These are phyloP conservation scores for Brachyistius frenatus DNA, from an alignment of 2,113 vertebrate genomes.

Conservation along the genomic window DNA sequence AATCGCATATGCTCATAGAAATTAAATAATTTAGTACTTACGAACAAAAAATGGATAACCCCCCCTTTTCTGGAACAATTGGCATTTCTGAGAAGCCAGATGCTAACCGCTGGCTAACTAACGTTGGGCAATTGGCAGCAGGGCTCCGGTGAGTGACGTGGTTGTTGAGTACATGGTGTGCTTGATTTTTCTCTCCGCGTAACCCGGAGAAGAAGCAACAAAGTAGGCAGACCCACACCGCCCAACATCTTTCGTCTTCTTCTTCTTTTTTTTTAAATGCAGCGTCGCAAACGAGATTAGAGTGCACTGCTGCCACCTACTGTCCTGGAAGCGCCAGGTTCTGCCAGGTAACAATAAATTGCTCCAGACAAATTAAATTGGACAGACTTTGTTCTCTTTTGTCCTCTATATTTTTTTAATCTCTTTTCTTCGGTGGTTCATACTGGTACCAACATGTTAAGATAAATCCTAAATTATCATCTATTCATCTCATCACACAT, in stretches of 20 bases:
- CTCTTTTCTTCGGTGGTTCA: too few relatives aligned
- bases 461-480: too few relatives aligned
- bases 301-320: constrained; percentile 13
- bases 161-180: neutral
- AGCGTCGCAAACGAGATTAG: neutral
- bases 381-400: too few relatives aligned
- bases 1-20: neutral
- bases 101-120: constrained; percentile 63
- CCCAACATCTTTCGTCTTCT: neutral
- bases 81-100: constrained; percentile 29
- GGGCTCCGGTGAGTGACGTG: constrained; percentile 65
- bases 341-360: too few relatives aligned
- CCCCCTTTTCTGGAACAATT: neutral
- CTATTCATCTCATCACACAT: too few relatives aligned
- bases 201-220: neutral
- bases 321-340: too few relatives aligned
- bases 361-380: too few relatives aligned
- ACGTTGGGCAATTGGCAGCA: constrained; percentile 21
- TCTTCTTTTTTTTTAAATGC: neutral
- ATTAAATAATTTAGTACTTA: constrained; percentile 23
- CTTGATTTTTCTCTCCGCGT: constrained; percentile 8
- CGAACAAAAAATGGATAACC: constrained; percentile 5
- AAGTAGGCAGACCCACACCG: neutral
- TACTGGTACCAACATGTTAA: too few relatives aligned
- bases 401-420: too few relatives aligned